Base-by-base conservation (phyloP, 2,888 invertebrate genomes). In the Lasioglossum lativentre region DNA sequence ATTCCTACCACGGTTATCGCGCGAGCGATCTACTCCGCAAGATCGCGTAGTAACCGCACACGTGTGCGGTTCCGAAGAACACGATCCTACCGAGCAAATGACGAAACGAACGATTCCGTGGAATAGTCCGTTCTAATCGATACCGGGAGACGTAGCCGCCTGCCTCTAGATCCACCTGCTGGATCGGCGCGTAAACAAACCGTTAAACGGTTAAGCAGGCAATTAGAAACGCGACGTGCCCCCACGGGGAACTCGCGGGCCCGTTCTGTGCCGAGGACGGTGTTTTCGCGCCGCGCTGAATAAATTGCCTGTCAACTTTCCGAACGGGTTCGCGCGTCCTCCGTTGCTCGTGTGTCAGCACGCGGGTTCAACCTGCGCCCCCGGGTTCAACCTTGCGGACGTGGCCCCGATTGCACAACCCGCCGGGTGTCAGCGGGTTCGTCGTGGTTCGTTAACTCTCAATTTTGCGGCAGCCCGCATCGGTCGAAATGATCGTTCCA, bases 361-460 rank as follows among this genome's bases (percentile, higher is more conserved):
- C 16, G 47, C 70, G 80, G 75, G 71, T 86, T 77, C 70, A 85
- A 75, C 85, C 85, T 75, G 85, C 27, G 66, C 45, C 27, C 27
- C 23, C 47, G 75, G 75, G 76, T 86, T 76, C 70, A 85, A 71
- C 84, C 78, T 75, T 23, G 52, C 73, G 71, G 76, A 47, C 83
- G 78, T 80, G 81, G 66, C 34, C 80, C 73, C 82, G 86, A 88
- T 91, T 87, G 90, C 88, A 88, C 81, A 90, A 90, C 85, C 34
- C 66, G 75, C 78, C 76, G 75, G 80, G 86, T 88, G 91, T 93
- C 90, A 90, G 90, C 88, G 86, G 80, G 87, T 90, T 90, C 89
- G 88, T 91, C 89, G 88, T 90, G 91, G 93, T 93, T 93, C 92
- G 92, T 94, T 93, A 93, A 94, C 93, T 93, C 93, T 93, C 92